Evolutionary conservation across 2,888 invertebrate species (phyloP), one percentile per base, ranked within the genome.

Genomic region (Agrotis exclamationis): DNA sequence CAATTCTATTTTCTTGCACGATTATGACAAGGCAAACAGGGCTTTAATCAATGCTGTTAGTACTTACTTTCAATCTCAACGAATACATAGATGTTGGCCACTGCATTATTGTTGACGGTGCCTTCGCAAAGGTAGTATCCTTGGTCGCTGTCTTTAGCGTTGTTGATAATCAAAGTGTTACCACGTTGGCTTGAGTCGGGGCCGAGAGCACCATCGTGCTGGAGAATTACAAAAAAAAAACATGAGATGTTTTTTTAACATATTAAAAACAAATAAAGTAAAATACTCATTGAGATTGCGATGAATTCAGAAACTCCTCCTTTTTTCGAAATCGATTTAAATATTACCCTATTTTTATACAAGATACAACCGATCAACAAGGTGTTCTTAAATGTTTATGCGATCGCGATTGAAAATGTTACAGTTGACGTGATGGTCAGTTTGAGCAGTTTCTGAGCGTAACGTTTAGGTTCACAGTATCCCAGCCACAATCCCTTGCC

Each of bases 121-220:
- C 98, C 98, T 20, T 97, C 97, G 88, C 99, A 99, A 13, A 98
- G 93, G 89, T 99, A 99, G 60, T 98, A 97, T 18, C 99, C 99
- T 65, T 98, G 96, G 91, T 99, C 99, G 7, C 96, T 96, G 18
- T 98, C 96, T 87, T 97, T 97, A 0, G 97, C 97, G 80, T 97
- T 97, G 45, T 96, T 94, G 67, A 98, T 97, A 63, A 97, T 96
- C 50, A 98, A 92, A 1, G 95, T 95, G 83, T 96, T 97, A n/a
- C 97, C 97, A 1, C 96, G 95, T 92, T 98, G 97, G 81, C 97
- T 97, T 0, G 96, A 96, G 79, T 97, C 97, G 0, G 96, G 86
- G 1, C 97, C 96, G 45, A 98, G 93, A 0, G 93, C 85, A 28
- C 96, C 96, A 53, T 96, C 96, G 33, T 91, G 78, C 95, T 95